Percentiles rank a stretch among this genome's conserved stretches.
phyloP scores from a whole-genome alignment of 2,113 vertebrate genomes.

The Phrynosoma blainvillii region DNA sequence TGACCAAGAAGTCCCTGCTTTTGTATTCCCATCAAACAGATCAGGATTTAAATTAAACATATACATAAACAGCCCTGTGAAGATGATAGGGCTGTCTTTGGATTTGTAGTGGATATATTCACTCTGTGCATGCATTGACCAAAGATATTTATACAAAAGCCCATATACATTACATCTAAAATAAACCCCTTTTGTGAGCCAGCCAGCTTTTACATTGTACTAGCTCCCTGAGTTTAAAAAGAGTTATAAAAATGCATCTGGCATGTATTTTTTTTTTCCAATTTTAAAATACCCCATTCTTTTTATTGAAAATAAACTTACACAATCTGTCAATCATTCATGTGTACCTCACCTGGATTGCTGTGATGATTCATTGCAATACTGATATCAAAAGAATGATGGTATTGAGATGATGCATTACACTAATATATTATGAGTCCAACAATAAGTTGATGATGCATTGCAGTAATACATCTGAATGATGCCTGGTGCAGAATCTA shows the following conservation, averaged over 20 bases:
- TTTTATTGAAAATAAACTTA: slow-evolving; percentile 20
- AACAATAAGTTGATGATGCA: slow-evolving; percentile 30
- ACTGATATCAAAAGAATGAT: slow-evolving; percentile 30
- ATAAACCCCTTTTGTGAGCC: background rate
- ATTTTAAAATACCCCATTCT: background rate
- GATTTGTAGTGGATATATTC: background rate
- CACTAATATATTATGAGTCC: slow-evolving; percentile 33
- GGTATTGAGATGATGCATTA: slow-evolving; percentile 42
- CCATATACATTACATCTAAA: background rate
- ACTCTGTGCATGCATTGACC: background rate
- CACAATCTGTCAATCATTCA: slow-evolving; percentile 26
- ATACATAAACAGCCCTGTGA: too few species aligned
- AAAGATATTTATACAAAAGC: background rate
- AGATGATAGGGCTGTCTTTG: background rate
- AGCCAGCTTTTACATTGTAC: background rate
- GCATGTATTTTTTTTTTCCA: background rate
- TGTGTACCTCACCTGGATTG: slow-evolving; percentile 29
- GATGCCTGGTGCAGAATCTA: slow-evolving; percentile 9
- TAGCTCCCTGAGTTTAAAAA: background rate
- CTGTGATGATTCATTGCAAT: slow-evolving; percentile 30
- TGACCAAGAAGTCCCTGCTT: too few species aligned
- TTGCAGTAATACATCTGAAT: slow-evolving; percentile 1
- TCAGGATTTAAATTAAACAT: too few species aligned
- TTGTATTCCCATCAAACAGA: too few species aligned
- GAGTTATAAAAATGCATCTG: background rate